Evolutionary conservation across 2,888 invertebrate genomes (phyloP), one percentile per base, ranked within the genome.

Genomic region (Caenorhabditis doughertyi): DNA sequence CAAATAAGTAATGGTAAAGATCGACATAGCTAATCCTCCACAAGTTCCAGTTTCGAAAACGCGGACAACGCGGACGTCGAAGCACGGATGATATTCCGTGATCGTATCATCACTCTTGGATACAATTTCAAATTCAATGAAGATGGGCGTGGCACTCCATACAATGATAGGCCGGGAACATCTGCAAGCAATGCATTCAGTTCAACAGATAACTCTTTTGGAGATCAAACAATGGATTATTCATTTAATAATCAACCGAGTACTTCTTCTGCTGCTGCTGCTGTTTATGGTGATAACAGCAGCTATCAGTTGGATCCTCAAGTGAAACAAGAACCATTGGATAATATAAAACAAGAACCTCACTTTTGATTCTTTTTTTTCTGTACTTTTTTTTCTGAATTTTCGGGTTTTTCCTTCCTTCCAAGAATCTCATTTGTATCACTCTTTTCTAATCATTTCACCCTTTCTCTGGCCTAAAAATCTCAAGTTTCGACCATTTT

Each of bases 21-120:
- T n/a, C n/a, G n/a, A n/a, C n/a, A n/a, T n/a, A n/a, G n/a, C n/a
- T 13, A 51, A 35, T 18, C 9, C 35, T 23, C 42, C 13, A 32
- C 16, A 9, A 25, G 27, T 62, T 79, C 18, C 73, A 80, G 80
- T 21, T 68, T 73, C 49, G 73, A 68, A 55, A 32, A 29, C 23
- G 73, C 67, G 2, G 62, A 58, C 32, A 74, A 65, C 32, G 74
- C 68, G 0, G 81, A 81, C 25, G 58, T 74, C 5, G 81, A 81
- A 32, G 74, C 47, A 0, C 39, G 42, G 16, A 42, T 77, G 9
- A 2, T 16, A 21, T 77, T 77, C 77, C 68, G 77, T 42, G 77
- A 77, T 16, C 27, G 77, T 32, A 53, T 42, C 1, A 25, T 77
- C n/a, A 25, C 53, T 13, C 62, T 68, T 13, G 77, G 77, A 21